Evolutionary conservation across 2,797 vertebrate genomes (phyloP).

Genomic region (Oryzias dopingdopingensis): DNA sequence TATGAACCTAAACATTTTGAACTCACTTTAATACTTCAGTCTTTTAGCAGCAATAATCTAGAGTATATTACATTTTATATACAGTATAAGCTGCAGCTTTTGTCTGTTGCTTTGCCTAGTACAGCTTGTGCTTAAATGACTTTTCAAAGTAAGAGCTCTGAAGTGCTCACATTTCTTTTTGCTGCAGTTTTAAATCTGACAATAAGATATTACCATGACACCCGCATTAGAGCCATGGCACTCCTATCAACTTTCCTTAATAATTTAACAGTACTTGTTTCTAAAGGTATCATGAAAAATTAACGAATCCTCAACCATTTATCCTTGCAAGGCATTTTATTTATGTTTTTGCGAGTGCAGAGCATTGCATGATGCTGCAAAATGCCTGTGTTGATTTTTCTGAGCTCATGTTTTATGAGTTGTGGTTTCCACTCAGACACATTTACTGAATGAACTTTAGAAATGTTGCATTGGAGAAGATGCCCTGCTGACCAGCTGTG

Average conservation of each 20-base stretch:
- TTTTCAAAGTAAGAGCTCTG: no score
- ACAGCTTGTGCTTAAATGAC: no score
- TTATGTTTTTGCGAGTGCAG: slow-evolving; percentile 10
- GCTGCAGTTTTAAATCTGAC: slow-evolving; percentile 47
- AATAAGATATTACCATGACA: slow-evolving; percentile 61
- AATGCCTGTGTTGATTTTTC: no score
- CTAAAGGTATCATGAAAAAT: slow-evolving; percentile 68
- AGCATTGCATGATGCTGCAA: neutral
- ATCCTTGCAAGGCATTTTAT: slow-evolving; percentile 20
- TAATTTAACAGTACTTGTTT: slow-evolving; percentile 66
- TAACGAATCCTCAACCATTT: slow-evolving; percentile 55
- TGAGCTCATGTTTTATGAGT: no score
- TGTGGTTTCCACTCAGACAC: no score
- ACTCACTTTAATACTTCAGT: slow-evolving; percentile 18
- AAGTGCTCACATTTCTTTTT: slow-evolving; percentile 34
- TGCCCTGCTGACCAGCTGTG: no score
- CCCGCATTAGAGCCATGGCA: slow-evolving; percentile 52
- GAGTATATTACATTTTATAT: no score
- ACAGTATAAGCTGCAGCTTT: no score
- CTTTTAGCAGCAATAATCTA: neutral
- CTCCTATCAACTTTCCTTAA: slow-evolving; percentile 62
- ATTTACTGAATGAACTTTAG: no score
- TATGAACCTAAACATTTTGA: slow-evolving; percentile 28
- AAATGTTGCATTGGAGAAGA: no score
- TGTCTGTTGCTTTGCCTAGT: no score